Conservation (phyloP, 2,888 invertebrate species). For the Cyrtodaria siliqua region DNA sequence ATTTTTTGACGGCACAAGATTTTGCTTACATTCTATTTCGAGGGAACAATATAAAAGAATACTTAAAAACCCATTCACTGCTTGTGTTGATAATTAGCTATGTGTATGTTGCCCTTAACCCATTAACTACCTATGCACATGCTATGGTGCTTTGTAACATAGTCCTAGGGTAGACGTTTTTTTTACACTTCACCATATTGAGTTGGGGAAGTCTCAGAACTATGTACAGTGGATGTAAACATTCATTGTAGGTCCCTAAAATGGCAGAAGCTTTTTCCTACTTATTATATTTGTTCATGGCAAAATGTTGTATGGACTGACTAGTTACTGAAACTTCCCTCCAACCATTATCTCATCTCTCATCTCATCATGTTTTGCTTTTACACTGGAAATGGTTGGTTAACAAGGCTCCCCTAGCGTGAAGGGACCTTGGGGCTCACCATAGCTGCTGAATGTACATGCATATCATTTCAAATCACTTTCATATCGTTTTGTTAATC, state of each 20-base stretch:
- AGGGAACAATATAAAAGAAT: conserved; percentile 9
- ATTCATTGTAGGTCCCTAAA: no score
- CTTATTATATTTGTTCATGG: conserved; percentile 2
- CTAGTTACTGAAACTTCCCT: conserved; percentile 7
- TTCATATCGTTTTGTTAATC: conserved; percentile 2
- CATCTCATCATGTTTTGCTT: no score
- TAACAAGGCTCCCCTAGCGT: conserved; percentile 18
- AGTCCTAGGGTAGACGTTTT: background rate
- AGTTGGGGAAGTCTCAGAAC: conserved; percentile 20
- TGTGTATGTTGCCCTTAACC: conserved; percentile 9
- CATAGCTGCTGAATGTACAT: conserved; percentile 14
- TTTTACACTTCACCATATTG: conserved; percentile 11
- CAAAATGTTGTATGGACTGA: conserved; percentile 7
- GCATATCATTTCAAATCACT: conserved; percentile 6
- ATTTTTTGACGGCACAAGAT: conserved; percentile 28
- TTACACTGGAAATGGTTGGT: conserved; percentile 10
- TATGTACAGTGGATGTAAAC: no score
- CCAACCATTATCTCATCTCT: background rate
- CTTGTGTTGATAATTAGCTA: conserved; percentile 14
- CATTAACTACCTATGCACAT: conserved; percentile 14
- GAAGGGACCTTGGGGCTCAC: conserved; percentile 18
- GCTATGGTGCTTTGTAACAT: conserved; percentile 21
- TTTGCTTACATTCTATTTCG: no score
- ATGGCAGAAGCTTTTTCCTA: no score
- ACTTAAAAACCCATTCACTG: conserved; percentile 5